Percentiles rank a stretch among this genome's conserved stretches.
Conservation (phyloP, 2,888 invertebrate genomes). For the Trachelus stipa region DNA sequence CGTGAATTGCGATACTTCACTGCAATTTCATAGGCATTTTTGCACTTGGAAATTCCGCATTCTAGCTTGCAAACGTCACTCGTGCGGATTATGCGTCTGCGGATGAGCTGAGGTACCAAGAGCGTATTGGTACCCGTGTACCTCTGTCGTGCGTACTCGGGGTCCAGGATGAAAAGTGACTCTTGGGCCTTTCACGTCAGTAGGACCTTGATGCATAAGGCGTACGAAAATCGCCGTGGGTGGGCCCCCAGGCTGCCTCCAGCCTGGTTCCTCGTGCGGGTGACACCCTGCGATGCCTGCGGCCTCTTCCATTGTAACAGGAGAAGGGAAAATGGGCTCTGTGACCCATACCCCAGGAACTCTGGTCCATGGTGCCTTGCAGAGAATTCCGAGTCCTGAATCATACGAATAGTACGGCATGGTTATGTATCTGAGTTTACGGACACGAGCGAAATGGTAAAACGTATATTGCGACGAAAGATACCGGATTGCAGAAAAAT, state of each 20-base stretch:
- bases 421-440: not conserved
- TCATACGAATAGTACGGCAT: not conserved
- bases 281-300: slow-evolving; percentile 33
- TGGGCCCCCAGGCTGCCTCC: slow-evolving; percentile 38
- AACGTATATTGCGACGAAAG: not conserved
- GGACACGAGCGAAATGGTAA: not conserved
- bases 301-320: slow-evolving; percentile 33
- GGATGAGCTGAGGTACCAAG: not conserved
- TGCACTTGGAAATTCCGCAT: not conserved
- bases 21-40: not conserved
- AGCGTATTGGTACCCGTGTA: not conserved
- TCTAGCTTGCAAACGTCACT: not conserved
- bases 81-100: not conserved
- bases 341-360: slow-evolving; percentile 14
- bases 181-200: slow-evolving; percentile 23
- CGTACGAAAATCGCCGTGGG: slow-evolving; percentile 40
- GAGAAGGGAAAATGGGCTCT: slow-evolving; percentile 29
- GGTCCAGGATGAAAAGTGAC: not conserved
- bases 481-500: not conserved
- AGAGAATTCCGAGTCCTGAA: slow-evolving; percentile 12
- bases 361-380: slow-evolving; percentile 23
- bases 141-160: not conserved
- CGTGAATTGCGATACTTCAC: not conserved
- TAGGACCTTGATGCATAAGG: slow-evolving; percentile 9
- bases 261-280: slow-evolving; percentile 38